phyloP scores from a whole-genome alignment of 2,888 invertebrate genomes.

The Cephalotes varians region DNA sequence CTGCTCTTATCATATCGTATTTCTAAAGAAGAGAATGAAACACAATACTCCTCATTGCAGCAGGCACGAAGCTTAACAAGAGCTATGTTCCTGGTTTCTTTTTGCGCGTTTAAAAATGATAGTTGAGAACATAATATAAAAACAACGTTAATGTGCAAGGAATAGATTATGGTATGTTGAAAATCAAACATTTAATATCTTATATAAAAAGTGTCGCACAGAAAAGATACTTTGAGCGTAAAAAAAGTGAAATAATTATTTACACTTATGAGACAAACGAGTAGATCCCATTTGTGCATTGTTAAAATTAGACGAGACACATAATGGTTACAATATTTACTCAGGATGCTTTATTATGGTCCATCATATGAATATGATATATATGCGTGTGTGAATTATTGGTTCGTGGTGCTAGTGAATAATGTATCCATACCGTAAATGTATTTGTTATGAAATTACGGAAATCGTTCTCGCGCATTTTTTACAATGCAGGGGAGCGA shows the following conservation, averaged over 20 bases:
- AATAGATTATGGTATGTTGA: conserved; percentile 75
- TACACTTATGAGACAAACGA: conserved; percentile 67
- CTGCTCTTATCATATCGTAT: conserved; percentile 77
- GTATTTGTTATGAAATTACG: conserved; percentile 79
- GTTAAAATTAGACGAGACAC: conserved; percentile 82
- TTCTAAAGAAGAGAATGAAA: conserved; percentile 63
- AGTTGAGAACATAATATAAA: conserved; percentile 66
- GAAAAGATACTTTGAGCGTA: conserved; percentile 66
- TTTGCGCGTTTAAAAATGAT: conserved; percentile 74
- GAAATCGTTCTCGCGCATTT: conserved; percentile 71
- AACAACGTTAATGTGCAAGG: conserved; percentile 63
- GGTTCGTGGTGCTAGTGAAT: conserved; percentile 83
- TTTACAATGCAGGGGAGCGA: conserved; percentile 71
- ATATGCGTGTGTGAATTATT: conserved; percentile 82
- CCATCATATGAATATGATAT: conserved; percentile 77
- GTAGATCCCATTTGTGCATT: conserved; percentile 79
- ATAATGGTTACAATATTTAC: conserved; percentile 86
- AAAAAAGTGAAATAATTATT: conserved; percentile 69
- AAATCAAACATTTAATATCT: conserved; percentile 80
- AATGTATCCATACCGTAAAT: conserved; percentile 79
- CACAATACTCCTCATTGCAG: conserved; percentile 70
- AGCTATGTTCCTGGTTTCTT: conserved; percentile 78
- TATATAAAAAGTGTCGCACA: conserved; percentile 67
- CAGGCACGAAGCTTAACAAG: conserved; percentile 75
- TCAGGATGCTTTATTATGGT: conserved; percentile 85